These are phyloP conservation scores for Pristionchus entomophagus DNA, from an alignment of 2,888 invertebrate genomes.

Conservation along the genomic window DNA sequence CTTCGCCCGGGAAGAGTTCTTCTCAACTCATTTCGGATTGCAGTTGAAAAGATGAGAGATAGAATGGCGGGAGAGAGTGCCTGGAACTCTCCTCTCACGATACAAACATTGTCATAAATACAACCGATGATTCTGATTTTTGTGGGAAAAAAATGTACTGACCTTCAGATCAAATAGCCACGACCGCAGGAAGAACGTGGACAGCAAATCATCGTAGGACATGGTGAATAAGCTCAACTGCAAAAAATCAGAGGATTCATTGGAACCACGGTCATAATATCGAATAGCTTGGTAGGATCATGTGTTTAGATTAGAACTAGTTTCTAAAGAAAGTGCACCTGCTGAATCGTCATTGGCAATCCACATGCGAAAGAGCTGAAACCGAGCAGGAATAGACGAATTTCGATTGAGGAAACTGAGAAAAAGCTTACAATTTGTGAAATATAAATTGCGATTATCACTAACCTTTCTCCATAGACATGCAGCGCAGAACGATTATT, in stretches of 20 bases:
- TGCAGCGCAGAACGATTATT: too few relatives aligned
- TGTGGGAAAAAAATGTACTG: too few relatives aligned
- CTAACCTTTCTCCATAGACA: background rate
- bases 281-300: too few relatives aligned
- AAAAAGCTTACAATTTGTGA: background rate
- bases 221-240: background rate
- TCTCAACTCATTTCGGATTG: background rate
- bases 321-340: too few relatives aligned
- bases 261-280: too few relatives aligned
- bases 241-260: too few relatives aligned
- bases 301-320: too few relatives aligned
- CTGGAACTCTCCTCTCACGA: background rate
- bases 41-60: background rate
- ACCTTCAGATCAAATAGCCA: conserved; percentile 17
- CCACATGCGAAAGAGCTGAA: background rate
- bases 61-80: background rate
- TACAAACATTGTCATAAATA: too few relatives aligned
- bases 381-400: background rate
- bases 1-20: background rate
- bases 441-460: background rate
- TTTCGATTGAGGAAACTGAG: background rate
- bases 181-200: background rate
- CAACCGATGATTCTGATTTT: too few relatives aligned
- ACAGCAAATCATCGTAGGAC: background rate
- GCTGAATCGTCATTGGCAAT: background rate